Evolutionary conservation across 92 coral and sea anemone genomes (phyloP).

Genomic region (Chrysogorgia sp.): DNA sequence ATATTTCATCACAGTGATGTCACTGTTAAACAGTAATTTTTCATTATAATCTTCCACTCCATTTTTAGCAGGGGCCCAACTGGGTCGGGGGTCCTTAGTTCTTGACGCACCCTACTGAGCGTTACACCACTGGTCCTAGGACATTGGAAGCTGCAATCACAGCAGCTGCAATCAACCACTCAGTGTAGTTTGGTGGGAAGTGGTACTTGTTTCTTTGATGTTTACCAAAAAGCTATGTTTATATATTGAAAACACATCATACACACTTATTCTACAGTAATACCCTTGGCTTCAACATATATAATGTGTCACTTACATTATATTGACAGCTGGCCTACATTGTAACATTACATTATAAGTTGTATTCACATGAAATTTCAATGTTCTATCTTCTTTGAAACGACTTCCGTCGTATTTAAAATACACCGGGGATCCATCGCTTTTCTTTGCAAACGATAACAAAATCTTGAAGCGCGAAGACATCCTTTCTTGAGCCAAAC

Average conservation of each 20-base stretch:
- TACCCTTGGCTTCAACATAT: neutral
- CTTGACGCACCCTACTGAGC: too few relatives aligned
- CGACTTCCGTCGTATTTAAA: constrained; percentile 89
- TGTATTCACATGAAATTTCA: constrained; percentile 79
- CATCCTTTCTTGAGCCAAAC: neutral
- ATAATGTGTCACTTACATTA: constrained; percentile 58
- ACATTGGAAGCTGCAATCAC: too few relatives aligned
- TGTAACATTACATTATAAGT: constrained; percentile 72
- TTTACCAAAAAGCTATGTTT: too few relatives aligned
- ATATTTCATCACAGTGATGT: neutral
- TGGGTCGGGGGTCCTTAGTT: too few relatives aligned
- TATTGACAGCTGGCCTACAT: constrained; percentile 80
- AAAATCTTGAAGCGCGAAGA: constrained; percentile 61
- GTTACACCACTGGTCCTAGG: too few relatives aligned
- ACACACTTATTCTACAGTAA: neutral
- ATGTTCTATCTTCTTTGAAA: constrained; percentile 82
- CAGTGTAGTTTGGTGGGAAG: too few relatives aligned
- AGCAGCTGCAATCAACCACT: too few relatives aligned
- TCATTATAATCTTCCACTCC: too few relatives aligned
- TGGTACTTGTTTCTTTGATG: too few relatives aligned
- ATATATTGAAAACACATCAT: too few relatives aligned
- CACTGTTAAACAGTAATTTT: neutral
- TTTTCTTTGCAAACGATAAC: constrained; percentile 67
- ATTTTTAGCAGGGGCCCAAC: too few relatives aligned
- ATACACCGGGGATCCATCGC: constrained; percentile 89